phyloP scores from a whole-genome alignment of 2,113 vertebrate species.

The Carollia perspicillata region DNA sequence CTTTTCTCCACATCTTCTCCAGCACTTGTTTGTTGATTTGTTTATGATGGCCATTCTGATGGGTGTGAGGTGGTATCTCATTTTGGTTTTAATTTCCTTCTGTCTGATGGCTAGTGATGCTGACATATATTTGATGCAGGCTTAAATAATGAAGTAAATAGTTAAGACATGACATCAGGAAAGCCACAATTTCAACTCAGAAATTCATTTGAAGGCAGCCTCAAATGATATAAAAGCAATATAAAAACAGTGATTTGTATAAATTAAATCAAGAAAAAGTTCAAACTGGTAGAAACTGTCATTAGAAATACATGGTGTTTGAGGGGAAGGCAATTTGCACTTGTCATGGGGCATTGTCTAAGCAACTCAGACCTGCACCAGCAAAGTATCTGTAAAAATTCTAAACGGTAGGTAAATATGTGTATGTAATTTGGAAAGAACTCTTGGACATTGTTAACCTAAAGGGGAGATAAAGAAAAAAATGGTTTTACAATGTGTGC shows the following conservation, averaged over 20 bases:
- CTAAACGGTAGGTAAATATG: background rate
- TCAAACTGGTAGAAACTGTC: background rate
- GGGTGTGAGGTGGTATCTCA: too few relatives aligned
- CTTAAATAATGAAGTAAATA: background rate
- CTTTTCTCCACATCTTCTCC: too few relatives aligned
- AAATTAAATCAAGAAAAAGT: background rate
- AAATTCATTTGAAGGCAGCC: background rate
- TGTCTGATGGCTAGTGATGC: too few relatives aligned
- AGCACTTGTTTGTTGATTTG: too few relatives aligned
- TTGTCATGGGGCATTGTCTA: background rate
- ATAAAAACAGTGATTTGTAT: background rate
- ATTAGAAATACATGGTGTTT: background rate
- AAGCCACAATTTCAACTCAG: background rate
- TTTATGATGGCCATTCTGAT: too few relatives aligned
- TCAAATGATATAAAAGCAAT: background rate
- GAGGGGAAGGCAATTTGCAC: background rate
- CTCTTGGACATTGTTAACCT: background rate
- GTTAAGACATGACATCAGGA: background rate
- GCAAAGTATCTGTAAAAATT: background rate
- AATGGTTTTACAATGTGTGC: background rate
- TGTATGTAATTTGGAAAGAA: background rate
- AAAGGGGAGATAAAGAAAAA: background rate
- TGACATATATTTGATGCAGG: background rate
- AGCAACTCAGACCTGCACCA: background rate
- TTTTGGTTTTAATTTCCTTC: too few relatives aligned